Percentiles rank a stretch among this genome's conserved stretches.
phyloP scores from a whole-genome alignment of 2,888 invertebrate species.

The Parnassius mnemosyne region DNA sequence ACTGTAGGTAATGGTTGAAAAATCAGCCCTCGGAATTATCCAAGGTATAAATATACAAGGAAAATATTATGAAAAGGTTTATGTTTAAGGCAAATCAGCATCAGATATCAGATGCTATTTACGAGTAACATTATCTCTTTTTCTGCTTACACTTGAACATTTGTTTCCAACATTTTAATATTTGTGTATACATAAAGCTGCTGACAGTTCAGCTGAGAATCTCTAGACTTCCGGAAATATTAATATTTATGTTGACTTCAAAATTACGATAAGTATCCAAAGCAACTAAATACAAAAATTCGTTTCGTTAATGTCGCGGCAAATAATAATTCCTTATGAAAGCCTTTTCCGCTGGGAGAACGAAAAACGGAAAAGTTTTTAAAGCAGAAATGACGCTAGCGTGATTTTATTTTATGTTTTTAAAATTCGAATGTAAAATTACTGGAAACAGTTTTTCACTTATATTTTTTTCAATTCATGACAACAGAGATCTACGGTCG shows the following conservation, averaged over 20 bases:
- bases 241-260: neutral
- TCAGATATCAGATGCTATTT: slow-evolving; percentile 6
- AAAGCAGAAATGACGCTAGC: neutral
- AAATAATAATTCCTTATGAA: neutral
- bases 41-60: too few species aligned
- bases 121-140: slow-evolving; percentile 5
- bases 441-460: too few species aligned
- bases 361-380: neutral
- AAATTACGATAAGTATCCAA: neutral
- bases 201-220: neutral
- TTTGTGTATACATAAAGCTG: neutral
- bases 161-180: slow-evolving; percentile 2
- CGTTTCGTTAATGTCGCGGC: neutral
- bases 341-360: neutral
- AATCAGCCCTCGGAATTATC: too few species aligned
- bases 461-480: too few species aligned
- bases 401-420: neutral
- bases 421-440: too few species aligned
- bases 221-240: neutral
- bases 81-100: neutral
- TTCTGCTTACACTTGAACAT: neutral
- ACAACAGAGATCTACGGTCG: too few species aligned
- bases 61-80: too few species aligned
- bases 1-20: too few species aligned
- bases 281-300: neutral